Evolutionary conservation across 2,888 invertebrate species (phyloP), one percentile per base, ranked within the genome.

Genomic region (Ophonus ardosiacus): DNA sequence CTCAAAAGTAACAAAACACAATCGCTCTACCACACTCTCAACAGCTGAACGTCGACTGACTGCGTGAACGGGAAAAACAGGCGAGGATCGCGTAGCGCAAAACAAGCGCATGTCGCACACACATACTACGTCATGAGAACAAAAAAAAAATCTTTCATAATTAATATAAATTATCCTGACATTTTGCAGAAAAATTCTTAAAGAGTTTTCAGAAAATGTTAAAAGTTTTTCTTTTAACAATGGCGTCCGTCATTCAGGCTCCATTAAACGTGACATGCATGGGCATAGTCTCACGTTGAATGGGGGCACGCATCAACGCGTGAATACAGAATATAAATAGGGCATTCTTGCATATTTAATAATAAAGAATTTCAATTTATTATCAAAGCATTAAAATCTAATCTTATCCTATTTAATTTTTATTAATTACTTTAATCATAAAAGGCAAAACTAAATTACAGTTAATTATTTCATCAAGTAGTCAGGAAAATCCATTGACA

Each of bases 11-110:
- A 65, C 65, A 31, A 24, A 65, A 65, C 59, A 61, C 59, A 2
- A 18, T 61, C 59, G 59, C 18, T 10, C 18, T 10, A n/a, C 65
- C 65, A 65, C 65, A 24, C 24, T 8, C 68, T 15, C n/a, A n/a
- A 71, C 68, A 71, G 68, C 68, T 71, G 68, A 71, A 71, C 40
- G 68, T 38, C 68, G 18, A 71, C 68, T 71, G 68, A 21, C 21
- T 18, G 63, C 18, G 63, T 18, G 13, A 18, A 21, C 31, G 24
- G 63, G 24, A 51, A 51, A 65, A 71, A 38, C 40, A 71, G 38
- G 40, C 68, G 68, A 38, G 68, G 13, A 38, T 38, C 40, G 68
- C 21, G 24, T 31, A 13, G 17, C 15, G 59, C 59, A 18, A 65
- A 65, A 65, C 65, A 65, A 71, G 68, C 68, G 68, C 38, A 71